Evolutionary conservation across 2,113 vertebrate species (phyloP), one percentile per base, ranked within the genome.

Genomic region (Natator depressus): DNA sequence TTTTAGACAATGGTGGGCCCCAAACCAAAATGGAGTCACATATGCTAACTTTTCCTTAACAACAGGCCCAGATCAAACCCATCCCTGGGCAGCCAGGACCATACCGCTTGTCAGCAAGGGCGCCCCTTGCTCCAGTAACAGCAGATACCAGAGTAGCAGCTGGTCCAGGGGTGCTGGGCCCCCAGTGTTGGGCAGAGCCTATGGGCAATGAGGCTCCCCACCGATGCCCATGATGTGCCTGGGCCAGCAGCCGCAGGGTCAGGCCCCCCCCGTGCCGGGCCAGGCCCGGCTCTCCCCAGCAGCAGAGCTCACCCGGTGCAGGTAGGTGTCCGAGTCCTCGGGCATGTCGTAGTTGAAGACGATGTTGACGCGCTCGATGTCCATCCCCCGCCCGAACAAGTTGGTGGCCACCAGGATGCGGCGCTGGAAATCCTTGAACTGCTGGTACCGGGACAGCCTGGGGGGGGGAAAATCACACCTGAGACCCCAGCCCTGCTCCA

Each of bases 321-420:
- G 95, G 93, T 99, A 99, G 20, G 98, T 99, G 91, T 99, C 98
- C 0, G 98, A 99, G 85, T 99, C 98, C 93, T 99, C 98, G 0
- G 98, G 98, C 98, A 99, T 99, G 97, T 99, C 98, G 0, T 99
- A 99, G 95, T 99, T 99, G 84, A 99, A 99, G 84, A 98, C 98
- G 2, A 99, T 99, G 96, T 99, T 99, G 94, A 99, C 98, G 17
- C 98, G 97, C 94, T 99, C 98, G 0, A 99, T 99, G 96, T 99
- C 98, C 98, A 99, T 99, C 82, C 98, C 98, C 20, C 98, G 97
- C 19, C 98, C 98, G 49, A 99, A 99, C 3, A 99, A 93, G 91
- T 99, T 99, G 51, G 98, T 99, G 19, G 98, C 98, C 88, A 99
- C 98, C 51, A 99, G 97, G 93, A 99, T 99, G 49, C 98, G 96